Evolutionary conservation across 2,797 vertebrate genomes (phyloP).

Genomic region (Esox masquinongy): DNA sequence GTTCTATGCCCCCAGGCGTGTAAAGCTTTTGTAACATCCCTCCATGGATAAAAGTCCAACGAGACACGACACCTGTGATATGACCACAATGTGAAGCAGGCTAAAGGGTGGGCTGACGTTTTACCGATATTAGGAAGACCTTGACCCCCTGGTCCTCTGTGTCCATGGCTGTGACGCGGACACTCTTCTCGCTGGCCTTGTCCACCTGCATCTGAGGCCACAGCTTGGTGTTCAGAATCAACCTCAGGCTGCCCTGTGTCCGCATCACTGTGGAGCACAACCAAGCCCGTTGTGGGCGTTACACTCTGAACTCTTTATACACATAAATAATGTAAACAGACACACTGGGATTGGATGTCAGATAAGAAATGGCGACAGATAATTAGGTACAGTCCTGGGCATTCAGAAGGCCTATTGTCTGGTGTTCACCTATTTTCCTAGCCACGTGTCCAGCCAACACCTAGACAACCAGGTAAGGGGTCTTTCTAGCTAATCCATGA

Average conservation of each 20-base stretch:
- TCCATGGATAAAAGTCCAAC: not conserved
- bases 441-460: too few species aligned
- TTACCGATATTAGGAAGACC: constrained; percentile 97
- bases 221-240: constrained; percentile 98
- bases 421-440: too few species aligned
- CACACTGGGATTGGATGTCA: too few species aligned
- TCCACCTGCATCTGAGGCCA: constrained; percentile 99
- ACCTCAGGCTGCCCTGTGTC: constrained; percentile 94
- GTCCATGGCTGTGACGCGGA: constrained; percentile 97
- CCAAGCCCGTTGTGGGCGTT: not conserved
- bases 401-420: too few species aligned
- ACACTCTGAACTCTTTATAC: not conserved
- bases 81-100: not conserved
- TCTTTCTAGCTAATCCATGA: too few species aligned
- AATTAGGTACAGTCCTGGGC: too few species aligned
- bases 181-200: constrained; percentile 97
- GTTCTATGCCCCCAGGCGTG: not conserved
- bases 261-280: constrained; percentile 87
- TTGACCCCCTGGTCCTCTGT: constrained; percentile 98
- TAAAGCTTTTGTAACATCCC: not conserved
- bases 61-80: not conserved
- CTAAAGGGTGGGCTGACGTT: not conserved
- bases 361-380: too few species aligned
- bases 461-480: too few species aligned
- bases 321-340: not conserved